phyloP scores from a whole-genome alignment of 2,888 invertebrate genomes.

The Polia nebulosa region DNA sequence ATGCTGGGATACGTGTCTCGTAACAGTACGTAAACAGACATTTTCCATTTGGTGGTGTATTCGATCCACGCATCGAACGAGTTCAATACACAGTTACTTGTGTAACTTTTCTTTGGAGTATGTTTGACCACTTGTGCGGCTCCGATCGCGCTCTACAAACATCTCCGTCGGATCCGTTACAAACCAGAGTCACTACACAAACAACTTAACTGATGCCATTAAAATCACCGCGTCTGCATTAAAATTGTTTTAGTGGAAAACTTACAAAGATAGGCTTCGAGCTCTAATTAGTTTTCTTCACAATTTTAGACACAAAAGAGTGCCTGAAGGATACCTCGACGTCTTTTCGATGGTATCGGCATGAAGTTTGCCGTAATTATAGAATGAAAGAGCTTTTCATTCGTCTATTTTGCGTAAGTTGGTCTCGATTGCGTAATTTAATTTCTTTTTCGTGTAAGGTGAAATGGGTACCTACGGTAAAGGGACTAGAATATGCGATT shows the following conservation, averaged over 20 bases:
- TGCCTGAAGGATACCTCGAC: conserved; percentile 42
- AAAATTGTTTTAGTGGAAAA: conserved; percentile 31
- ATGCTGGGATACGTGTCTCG: conserved; percentile 8
- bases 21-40: conserved; percentile 51
- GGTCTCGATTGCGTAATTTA: conserved; percentile 23
- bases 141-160: conserved; percentile 53
- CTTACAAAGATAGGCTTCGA: conserved; percentile 40
- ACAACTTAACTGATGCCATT: conserved; percentile 31
- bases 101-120: conserved; percentile 58
- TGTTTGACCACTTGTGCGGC: conserved; percentile 60
- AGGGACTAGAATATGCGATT: conserved; percentile 24
- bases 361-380: conserved; percentile 48
- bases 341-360: conserved; percentile 50
- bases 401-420: conserved; percentile 21
- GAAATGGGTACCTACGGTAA: neutral
- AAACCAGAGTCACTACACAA: conserved; percentile 49
- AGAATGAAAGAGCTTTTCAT: conserved; percentile 34
- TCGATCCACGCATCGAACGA: conserved; percentile 37
- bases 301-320: conserved; percentile 56
- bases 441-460: conserved; percentile 27
- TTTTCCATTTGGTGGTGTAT: conserved; percentile 56
- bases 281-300: conserved; percentile 61
- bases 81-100: conserved; percentile 38
- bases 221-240: conserved; percentile 31
- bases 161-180: conserved; percentile 40